A percentile compares a stretch with the other conserved stretches of the same genome.
These are phyloP conservation scores for Zoanthus sociatus DNA, from an alignment of 92 coral and sea anemone genomes.

Conservation along the genomic window DNA sequence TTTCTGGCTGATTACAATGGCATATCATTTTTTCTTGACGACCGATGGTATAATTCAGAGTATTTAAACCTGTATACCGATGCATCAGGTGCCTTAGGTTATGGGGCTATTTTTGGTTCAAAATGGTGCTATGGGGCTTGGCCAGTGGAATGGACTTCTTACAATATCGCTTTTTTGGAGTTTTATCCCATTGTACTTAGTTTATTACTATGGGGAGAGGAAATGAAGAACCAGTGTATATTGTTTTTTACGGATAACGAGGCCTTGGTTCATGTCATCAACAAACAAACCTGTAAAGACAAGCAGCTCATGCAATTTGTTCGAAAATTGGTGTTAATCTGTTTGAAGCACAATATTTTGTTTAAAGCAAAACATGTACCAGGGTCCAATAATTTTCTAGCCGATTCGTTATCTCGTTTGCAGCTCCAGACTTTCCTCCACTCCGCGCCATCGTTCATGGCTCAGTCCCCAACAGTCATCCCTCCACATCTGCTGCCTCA, in stretches of 20 bases:
- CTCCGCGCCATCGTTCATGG: constrained; percentile 69
- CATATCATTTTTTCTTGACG: background rate
- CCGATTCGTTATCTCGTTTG: too few species aligned
- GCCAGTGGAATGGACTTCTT: too few species aligned
- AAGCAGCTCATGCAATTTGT: constrained; percentile 66
- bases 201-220: background rate
- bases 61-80: background rate
- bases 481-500: constrained; percentile 61
- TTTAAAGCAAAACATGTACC: constrained; percentile 33
- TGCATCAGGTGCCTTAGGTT: background rate
- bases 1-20: background rate
- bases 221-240: background rate
- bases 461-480: constrained; percentile 55
- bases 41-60: background rate
- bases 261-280: constrained; percentile 70
- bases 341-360: constrained; percentile 56
- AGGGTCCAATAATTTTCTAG: constrained; percentile 33
- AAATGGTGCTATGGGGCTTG: background rate
- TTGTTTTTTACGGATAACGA: constrained; percentile 65
- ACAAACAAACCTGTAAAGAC: constrained; percentile 70
- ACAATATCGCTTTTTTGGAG: too few species aligned
- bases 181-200: background rate
- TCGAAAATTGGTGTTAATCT: constrained; percentile 52
- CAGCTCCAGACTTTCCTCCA: background rate
- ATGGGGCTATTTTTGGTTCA: background rate